phyloP scores from a whole-genome alignment of 2,113 vertebrate species.

The Anhinga anhinga region DNA sequence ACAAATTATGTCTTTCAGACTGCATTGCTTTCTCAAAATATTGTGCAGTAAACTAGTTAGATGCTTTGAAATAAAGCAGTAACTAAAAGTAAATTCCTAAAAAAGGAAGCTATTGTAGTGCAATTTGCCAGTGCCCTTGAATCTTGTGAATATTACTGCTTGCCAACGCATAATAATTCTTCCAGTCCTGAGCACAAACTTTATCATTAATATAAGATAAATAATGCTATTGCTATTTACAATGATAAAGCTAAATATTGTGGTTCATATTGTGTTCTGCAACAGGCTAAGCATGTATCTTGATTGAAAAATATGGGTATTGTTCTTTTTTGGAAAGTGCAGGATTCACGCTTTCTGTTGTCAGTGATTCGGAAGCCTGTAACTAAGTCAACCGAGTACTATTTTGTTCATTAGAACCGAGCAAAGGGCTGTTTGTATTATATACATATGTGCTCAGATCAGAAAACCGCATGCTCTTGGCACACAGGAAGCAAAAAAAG shows the following conservation, averaged over 20 bases:
- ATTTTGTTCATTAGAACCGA: not conserved
- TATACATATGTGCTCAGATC: not conserved
- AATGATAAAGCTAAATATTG: not conserved
- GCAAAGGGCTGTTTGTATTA: not conserved
- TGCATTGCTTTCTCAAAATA: not conserved
- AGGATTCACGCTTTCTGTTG: not conserved
- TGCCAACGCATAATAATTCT: not conserved
- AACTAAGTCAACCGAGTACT: not conserved
- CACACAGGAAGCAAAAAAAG: not conserved
- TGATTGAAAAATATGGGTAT: not conserved
- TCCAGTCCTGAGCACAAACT: not conserved
- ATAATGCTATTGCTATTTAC: constrained; percentile 40
- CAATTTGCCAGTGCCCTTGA: not conserved
- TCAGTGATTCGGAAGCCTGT: not conserved
- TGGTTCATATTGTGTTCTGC: not conserved
- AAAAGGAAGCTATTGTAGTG: not conserved
- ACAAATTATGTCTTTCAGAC: not conserved
- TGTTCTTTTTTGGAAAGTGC: not conserved
- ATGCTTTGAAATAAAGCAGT: not conserved
- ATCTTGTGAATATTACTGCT: not conserved
- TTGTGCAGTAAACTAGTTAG: not conserved
- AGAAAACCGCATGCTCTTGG: not conserved
- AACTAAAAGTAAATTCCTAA: not conserved
- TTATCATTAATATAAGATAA: not conserved
- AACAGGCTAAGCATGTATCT: not conserved